Conservation (phyloP, 2,888 invertebrate genomes). For the Branchellion lobata region DNA sequence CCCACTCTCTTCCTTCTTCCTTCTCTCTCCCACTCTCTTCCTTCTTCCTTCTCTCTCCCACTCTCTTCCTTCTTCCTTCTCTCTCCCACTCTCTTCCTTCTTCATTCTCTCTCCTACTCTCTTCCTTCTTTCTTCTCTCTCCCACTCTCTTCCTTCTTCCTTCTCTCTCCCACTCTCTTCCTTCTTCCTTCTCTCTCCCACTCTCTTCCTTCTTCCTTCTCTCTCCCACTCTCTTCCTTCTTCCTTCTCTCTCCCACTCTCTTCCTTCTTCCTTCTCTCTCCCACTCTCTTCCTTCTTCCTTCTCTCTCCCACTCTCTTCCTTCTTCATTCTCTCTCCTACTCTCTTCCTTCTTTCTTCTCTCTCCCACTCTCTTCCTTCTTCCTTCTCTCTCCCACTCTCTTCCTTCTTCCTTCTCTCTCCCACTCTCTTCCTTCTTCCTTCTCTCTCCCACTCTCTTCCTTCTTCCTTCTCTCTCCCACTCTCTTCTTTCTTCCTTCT, state of each 20-base stretch:
- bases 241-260: background rate
- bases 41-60: slow-evolving; percentile 81
- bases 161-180: slow-evolving; percentile 92
- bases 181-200: background rate
- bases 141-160: slow-evolving; percentile 64
- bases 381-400: slow-evolving; percentile 90
- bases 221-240: background rate
- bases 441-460: background rate
- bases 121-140: background rate
- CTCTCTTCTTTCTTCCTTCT: background rate
- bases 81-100: background rate
- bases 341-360: background rate
- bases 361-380: background rate
- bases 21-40: background rate
- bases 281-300: too few species aligned
- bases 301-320: background rate
- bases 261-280: slow-evolving; percentile 75
- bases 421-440: background rate
- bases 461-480: background rate
- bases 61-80: slow-evolving; percentile 3
- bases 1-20: background rate
- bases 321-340: background rate
- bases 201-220: background rate
- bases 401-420: background rate
- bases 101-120: background rate